Percentiles rank a stretch among this genome's conserved stretches.
Evolutionary conservation across 2,797 vertebrate genomes (phyloP).

Genomic region (Trichosurus vulpecula): DNA sequence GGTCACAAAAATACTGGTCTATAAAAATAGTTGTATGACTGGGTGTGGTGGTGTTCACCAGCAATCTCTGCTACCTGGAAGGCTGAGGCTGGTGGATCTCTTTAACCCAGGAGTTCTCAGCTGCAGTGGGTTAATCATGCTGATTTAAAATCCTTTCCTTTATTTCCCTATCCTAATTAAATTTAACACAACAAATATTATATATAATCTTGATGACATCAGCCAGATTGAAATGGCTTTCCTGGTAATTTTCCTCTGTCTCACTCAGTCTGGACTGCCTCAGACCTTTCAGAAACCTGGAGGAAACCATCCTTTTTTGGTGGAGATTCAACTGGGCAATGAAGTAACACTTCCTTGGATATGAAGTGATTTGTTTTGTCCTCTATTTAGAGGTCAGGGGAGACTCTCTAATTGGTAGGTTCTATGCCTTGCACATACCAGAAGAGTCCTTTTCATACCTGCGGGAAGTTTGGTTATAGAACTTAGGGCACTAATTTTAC

Average conservation of each 20-base stretch:
- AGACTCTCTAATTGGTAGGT: slow-evolving; percentile 28
- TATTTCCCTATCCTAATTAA: slow-evolving; percentile 26
- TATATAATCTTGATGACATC: background rate
- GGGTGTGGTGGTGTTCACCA: background rate
- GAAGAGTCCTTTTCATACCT: slow-evolving; percentile 17
- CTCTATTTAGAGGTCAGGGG: slow-evolving; percentile 25
- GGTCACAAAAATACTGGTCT: background rate
- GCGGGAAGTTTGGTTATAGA: background rate
- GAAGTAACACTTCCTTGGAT: slow-evolving; percentile 10
- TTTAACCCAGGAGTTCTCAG: background rate
- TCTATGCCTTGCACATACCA: background rate
- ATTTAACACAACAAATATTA: background rate
- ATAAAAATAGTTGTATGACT: background rate
- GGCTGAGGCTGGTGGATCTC: background rate
- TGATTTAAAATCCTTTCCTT: slow-evolving; percentile 9
- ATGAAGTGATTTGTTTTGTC: background rate
- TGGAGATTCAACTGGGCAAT: slow-evolving; percentile 42
- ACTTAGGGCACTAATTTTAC: slow-evolving; percentile 18
- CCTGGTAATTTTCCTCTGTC: background rate
- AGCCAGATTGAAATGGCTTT: background rate
- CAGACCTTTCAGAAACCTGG: slow-evolving; percentile 40
- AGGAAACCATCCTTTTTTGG: slow-evolving; percentile 44
- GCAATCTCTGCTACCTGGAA: background rate
- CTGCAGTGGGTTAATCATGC: background rate
- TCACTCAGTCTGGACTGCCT: slow-evolving; percentile 60